Evolutionary conservation across 2,888 invertebrate species (phyloP), one percentile per base, ranked within the genome.

Genomic region (Coenonympha arcania): DNA sequence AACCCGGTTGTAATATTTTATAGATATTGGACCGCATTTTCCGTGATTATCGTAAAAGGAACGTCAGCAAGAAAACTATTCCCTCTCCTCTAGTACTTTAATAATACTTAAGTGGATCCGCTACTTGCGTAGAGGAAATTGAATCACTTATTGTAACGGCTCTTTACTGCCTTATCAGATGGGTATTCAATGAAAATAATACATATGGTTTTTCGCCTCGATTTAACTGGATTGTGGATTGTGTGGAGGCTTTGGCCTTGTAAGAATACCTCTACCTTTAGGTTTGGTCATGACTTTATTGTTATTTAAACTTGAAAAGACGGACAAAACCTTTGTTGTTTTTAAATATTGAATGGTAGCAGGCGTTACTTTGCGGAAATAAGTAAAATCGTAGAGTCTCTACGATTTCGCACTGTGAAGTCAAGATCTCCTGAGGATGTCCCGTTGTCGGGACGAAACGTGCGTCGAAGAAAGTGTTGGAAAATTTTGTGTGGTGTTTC

Each of bases 1-100:
- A 63, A 66, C 63, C 62, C 61, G 61, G 68, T 69, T 68, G 68
- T 73, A 71, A 72, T 82, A 84, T 79, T 84, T 85, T 85, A 85
- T 84, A 79, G 84, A 81, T 85, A 85, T 84, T 81, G 81, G 79
- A 82, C 80, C 79, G 76, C 79, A 75, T 81, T 83, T 78, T 74
- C 77, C 76, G 73, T 83, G 82, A 82, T 85, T 85, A 85, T 83
- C 82, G 82, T 83, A 83, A 84, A 84, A 83, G 81, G 76, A 86
- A 76, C 80, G 79, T 84, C 84, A 83, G 83, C 84, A 82, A 79
- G 82, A 84, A 85, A 86, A 86, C 85, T 83, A 83, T 84, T 83
- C 79, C 73, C 73, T 75, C 72, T 72, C 74, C 63, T 78, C 76
- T 81, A 82, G 83, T 82, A 76, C 85, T 79, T 77, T 82, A 81